Evolutionary conservation across 2,888 invertebrate species (phyloP).

Genomic region (Frankliniella fusca): DNA sequence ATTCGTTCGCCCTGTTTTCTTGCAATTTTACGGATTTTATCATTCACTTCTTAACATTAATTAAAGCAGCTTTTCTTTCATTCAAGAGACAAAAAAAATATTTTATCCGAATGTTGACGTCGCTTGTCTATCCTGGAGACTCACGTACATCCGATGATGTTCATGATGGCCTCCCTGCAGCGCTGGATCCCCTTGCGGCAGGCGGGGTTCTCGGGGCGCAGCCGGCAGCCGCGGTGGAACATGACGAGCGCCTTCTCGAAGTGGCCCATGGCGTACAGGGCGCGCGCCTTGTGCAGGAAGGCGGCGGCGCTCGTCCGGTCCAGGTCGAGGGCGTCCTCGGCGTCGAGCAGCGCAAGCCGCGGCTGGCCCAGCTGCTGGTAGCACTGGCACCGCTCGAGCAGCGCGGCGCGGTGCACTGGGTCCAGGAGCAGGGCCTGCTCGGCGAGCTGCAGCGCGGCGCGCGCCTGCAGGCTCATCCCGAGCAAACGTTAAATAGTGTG

Average conservation of each 20-base stretch:
- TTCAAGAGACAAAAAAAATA: too few relatives aligned
- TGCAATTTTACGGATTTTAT: too few relatives aligned
- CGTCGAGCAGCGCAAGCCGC: slow-evolving; percentile 10
- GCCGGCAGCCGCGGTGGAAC: slow-evolving; percentile 8
- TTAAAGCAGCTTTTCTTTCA: too few relatives aligned
- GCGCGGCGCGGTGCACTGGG: background rate
- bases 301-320: background rate
- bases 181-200: background rate
- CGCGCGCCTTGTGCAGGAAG: slow-evolving; percentile 7
- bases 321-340: slow-evolving; percentile 12
- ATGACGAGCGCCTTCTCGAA: slow-evolving; percentile 19
- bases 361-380: slow-evolving; percentile 15
- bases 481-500: too few relatives aligned
- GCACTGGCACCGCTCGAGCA: slow-evolving; percentile 7
- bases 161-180: slow-evolving; percentile 11
- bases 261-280: slow-evolving; percentile 13
- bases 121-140: background rate
- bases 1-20: too few relatives aligned
- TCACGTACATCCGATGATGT: slow-evolving; percentile 17
- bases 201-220: background rate
- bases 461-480: too few relatives aligned
- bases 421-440: slow-evolving; percentile 15
- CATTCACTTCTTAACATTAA: too few relatives aligned
- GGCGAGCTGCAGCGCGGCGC: slow-evolving; percentile 12
- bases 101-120: too few relatives aligned